These are phyloP conservation scores for Xiphorhynchus elegans DNA, from an alignment of 2,113 vertebrate species.

Conservation along the genomic window DNA sequence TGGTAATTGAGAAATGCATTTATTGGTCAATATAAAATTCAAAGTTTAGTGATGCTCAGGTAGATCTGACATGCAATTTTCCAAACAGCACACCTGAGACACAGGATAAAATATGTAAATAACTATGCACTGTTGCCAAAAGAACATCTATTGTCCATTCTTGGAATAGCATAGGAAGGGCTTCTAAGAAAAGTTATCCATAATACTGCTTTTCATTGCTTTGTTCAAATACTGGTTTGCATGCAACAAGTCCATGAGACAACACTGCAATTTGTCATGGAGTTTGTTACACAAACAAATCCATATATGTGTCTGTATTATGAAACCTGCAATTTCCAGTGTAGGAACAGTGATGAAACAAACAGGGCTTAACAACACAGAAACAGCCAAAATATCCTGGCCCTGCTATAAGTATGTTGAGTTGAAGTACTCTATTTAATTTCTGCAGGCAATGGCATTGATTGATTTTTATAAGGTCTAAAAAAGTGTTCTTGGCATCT, in stretches of 20 bases:
- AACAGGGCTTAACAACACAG: neutral
- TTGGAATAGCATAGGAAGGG: neutral
- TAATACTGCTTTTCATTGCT: neutral
- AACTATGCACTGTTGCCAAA: neutral
- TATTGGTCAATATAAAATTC: neutral
- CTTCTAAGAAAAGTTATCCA: neutral
- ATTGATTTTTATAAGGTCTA: neutral
- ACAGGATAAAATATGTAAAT: neutral
- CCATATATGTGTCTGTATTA: fast-evolving
- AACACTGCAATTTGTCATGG: neutral
- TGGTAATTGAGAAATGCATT: neutral
- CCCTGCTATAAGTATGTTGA: neutral
- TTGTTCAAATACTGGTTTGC: neutral
- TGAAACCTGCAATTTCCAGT: neutral
- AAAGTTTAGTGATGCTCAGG: neutral
- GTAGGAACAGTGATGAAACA: neutral
- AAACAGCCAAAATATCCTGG: neutral
- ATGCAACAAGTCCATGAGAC: neutral
- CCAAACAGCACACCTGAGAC: neutral
- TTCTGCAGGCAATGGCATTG: neutral
- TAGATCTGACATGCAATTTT: neutral
- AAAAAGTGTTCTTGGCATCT: neutral
- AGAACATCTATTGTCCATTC: neutral
- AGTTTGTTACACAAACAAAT: neutral
- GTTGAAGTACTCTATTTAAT: neutral